phyloP scores from a whole-genome alignment of 2,797 vertebrate species.

The Spondyliosoma cantharus region DNA sequence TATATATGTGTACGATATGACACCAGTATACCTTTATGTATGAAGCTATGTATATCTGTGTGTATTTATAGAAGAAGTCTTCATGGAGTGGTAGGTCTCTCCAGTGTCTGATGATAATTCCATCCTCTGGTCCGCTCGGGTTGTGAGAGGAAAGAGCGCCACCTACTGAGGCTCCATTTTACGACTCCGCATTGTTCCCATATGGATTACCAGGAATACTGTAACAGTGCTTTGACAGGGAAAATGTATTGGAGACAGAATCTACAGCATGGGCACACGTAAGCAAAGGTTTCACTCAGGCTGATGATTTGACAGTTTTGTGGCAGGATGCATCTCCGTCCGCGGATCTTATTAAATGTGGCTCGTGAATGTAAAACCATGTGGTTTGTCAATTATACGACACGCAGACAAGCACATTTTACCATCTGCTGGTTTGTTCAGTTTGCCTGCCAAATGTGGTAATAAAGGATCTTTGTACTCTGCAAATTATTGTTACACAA shows the following conservation, averaged over 20 bases:
- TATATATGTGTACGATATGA: constrained; percentile 80
- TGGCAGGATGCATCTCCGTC: constrained; percentile 17
- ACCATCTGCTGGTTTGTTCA: constrained; percentile 58
- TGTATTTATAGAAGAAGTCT: constrained; percentile 82
- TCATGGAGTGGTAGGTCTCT: constrained; percentile 65
- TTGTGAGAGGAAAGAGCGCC: constrained; percentile 72
- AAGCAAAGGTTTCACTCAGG: constrained; percentile 26
- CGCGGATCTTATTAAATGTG: constrained; percentile 28
- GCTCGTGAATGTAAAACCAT: constrained; percentile 42
- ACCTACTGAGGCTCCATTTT: constrained; percentile 66
- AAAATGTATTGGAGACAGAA: background rate
- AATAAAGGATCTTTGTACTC: constrained; percentile 80
- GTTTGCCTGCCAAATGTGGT: constrained; percentile 64
- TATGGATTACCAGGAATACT: constrained; percentile 38
- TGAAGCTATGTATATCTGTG: constrained; percentile 81
- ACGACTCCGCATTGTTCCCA: constrained; percentile 55
- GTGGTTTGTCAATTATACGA: constrained; percentile 53
- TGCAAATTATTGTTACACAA: constrained; percentile 25
- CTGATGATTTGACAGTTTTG: constrained; percentile 15
- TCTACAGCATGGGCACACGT: constrained; percentile 12
- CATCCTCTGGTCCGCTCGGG: constrained; percentile 59
- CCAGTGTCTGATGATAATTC: constrained; percentile 72
- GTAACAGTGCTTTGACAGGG: constrained; percentile 12
- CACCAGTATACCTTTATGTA: constrained; percentile 79
- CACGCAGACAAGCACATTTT: constrained; percentile 43